phyloP scores from a whole-genome alignment of 2,888 invertebrate genomes.

The Andrena praecox region DNA sequence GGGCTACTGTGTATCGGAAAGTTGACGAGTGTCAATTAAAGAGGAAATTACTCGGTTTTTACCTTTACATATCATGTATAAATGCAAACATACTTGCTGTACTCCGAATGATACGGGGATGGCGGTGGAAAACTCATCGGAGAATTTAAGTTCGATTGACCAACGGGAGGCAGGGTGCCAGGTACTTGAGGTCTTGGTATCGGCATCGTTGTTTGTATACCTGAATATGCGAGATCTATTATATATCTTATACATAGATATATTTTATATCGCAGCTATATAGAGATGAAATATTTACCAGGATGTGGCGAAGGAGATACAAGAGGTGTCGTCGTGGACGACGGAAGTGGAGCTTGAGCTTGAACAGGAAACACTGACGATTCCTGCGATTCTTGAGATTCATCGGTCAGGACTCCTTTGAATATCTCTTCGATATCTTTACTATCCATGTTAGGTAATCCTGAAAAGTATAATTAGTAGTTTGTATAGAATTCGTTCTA shows the following conservation, averaged over 20 bases:
- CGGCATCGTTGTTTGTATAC: slow-evolving; percentile 73
- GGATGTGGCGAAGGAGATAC: slow-evolving; percentile 84
- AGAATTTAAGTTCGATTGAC: slow-evolving; percentile 86
- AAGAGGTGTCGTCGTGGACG: slow-evolving; percentile 80
- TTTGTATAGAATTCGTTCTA: slow-evolving; percentile 1
- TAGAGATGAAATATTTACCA: slow-evolving; percentile 69
- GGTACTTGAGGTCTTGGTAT: slow-evolving; percentile 84
- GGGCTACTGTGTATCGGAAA: slow-evolving; percentile 86
- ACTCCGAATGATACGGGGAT: slow-evolving; percentile 92
- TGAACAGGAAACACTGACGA: slow-evolving; percentile 87
- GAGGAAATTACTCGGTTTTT: slow-evolving; percentile 7
- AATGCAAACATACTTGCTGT: slow-evolving; percentile 89
- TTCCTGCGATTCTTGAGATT: slow-evolving; percentile 92
- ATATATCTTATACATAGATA: background rate
- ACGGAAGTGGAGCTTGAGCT: slow-evolving; percentile 78
- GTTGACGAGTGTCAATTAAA: slow-evolving; percentile 1
- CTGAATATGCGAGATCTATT: slow-evolving; percentile 35
- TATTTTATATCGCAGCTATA: background rate
- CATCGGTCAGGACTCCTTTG: slow-evolving; percentile 94
- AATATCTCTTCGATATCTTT: slow-evolving; percentile 97
- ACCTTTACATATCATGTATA: background rate
- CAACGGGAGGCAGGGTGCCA: slow-evolving; percentile 85
- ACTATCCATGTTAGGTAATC: slow-evolving; percentile 94
- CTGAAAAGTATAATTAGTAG: slow-evolving; percentile 70
- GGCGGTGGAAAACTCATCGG: slow-evolving; percentile 91